Percentiles rank a stretch among this genome's conserved stretches.
These are phyloP conservation scores for Nowickia ferox DNA, from an alignment of 2,888 invertebrate genomes.

Conservation along the genomic window DNA sequence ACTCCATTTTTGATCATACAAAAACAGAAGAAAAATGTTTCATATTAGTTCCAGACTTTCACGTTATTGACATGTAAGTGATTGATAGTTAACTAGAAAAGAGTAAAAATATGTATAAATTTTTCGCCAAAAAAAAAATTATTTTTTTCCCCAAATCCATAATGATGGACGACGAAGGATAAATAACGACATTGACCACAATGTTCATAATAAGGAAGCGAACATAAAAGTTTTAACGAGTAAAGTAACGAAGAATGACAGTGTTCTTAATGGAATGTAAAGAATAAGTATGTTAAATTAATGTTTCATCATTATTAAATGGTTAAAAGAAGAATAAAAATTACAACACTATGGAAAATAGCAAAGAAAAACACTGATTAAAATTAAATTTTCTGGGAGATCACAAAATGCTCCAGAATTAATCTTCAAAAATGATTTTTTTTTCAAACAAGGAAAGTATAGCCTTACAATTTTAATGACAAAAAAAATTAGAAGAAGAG, in stretches of 20 bases:
- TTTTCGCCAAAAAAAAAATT: slow-evolving; percentile 8
- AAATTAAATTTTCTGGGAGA: background rate
- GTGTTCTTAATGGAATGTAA: slow-evolving; percentile 11
- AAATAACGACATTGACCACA: slow-evolving; percentile 34
- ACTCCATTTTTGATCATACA: background rate
- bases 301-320: slow-evolving; percentile 37
- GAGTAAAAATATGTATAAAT: background rate
- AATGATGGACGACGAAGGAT: slow-evolving; percentile 39
- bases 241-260: background rate
- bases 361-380: background rate
- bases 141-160: slow-evolving; percentile 9
- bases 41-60: slow-evolving; percentile 2
- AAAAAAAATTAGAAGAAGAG: no score
- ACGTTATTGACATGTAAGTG: slow-evolving; percentile 59
- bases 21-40: background rate
- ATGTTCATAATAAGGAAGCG: slow-evolving; percentile 38
- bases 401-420: no score
- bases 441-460: background rate
- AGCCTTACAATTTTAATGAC: no score
- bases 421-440: no score
- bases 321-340: slow-evolving; percentile 10
- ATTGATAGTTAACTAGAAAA: slow-evolving; percentile 52
- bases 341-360: background rate
- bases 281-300: background rate
- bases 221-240: background rate